A percentile compares a stretch with the other conserved stretches of the same genome.
Evolutionary conservation across 2,797 vertebrate genomes (phyloP).

Genomic region (Acipenser ruthenus): DNA sequence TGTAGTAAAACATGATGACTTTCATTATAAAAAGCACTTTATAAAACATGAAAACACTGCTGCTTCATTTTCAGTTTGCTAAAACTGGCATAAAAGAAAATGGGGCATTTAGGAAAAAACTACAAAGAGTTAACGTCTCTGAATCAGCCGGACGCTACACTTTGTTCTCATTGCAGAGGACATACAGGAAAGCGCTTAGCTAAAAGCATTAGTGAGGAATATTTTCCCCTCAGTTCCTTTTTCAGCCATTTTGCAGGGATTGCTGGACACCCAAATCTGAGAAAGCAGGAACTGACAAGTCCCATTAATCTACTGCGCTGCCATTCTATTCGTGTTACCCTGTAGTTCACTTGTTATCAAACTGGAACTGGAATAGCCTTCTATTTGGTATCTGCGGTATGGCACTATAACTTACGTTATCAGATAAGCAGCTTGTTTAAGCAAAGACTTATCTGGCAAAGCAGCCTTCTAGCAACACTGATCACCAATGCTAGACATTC

Average conservation of each 20-base stretch:
- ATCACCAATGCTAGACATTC: too few species aligned
- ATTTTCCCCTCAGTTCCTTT: too few species aligned
- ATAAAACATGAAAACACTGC: too few species aligned
- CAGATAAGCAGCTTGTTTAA: too few species aligned
- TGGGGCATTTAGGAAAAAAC: too few species aligned
- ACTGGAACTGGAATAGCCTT: background rate
- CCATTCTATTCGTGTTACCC: background rate
- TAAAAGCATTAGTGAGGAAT: background rate
- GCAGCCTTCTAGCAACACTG: too few species aligned
- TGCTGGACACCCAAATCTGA: background rate
- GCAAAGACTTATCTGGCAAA: too few species aligned
- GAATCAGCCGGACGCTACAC: background rate
- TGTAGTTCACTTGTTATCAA: background rate
- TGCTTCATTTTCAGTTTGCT: too few species aligned
- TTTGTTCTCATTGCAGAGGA: background rate
- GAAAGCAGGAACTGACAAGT: slow-evolving; percentile 1
- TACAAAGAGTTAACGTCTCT: background rate
- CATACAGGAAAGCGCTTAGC: background rate
- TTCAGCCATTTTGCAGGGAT: background rate
- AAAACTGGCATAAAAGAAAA: too few species aligned
- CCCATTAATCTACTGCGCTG: background rate
- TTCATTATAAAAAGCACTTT: too few species aligned
- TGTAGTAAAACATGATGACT: too few species aligned
- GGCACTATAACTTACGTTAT: too few species aligned
- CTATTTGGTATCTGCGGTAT: background rate